Evolutionary conservation across 2,888 invertebrate species (phyloP), one percentile per base, ranked within the genome.

Genomic region (Halictus quadricinctus): DNA sequence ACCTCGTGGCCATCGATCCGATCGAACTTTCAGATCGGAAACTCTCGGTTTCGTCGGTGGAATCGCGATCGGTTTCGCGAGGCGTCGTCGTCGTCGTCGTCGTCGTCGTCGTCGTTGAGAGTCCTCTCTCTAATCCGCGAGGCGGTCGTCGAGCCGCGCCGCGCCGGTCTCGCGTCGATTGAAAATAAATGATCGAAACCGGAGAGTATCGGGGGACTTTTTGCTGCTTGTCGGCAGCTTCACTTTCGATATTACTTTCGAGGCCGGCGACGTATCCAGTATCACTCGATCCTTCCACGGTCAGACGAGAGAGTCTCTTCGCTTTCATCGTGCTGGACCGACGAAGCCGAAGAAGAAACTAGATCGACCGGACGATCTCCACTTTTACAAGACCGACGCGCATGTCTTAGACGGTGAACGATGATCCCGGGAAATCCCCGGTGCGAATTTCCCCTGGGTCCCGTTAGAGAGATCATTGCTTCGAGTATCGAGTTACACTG

Each of bases 221-320:
- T 90, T 90, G 83, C 87, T 86, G 81, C 79, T 89, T 84, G 74
- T 78, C 76, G 80, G 83, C 91, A 90, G 91, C 94, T 94, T 94
- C 93, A 93, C 94, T 94, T 93, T 94, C 94, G 93, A 94, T 94
- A 93, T 89, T 89, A 91, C 93, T 94, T 94, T 94, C 94, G 93
- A 94, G 92, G 91, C 92, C 92, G 92, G 91, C 92, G 93, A 90
- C 88, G 90, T 90, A 91, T 91, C 88, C 90, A 88, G 90, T 90
- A 91, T 91, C 91, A 88, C 83, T 84, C 86, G 87, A 88, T 91
- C 90, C 90, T 90, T 88, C 91, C 91, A 90, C 89, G 88, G 88
- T 86, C 89, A 84, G 91, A 88, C 91, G 91, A 91, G 93, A 92
- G 93, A 93, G 93, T 93, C 91, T 92, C 92, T 93, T 94, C 94